Evolutionary conservation across 1,140 invertebrate genomes (phyloP).

Genomic region (Cryptotermes secundus): DNA sequence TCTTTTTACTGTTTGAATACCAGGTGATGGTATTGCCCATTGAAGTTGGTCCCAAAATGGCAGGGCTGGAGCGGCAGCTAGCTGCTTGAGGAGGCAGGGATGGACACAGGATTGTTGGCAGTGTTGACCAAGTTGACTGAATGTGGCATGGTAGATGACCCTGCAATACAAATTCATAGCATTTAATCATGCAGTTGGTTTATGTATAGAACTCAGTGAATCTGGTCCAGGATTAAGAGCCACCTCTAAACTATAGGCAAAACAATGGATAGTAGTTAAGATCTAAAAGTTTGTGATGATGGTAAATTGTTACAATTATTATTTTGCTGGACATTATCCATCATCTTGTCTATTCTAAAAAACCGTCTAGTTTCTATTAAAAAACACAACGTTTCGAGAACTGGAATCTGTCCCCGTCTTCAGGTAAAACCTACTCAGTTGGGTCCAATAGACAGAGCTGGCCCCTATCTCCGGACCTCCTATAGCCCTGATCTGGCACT

Average conservation of each 20-base stretch:
- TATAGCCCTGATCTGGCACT: too few relatives aligned
- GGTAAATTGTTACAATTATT: too few relatives aligned
- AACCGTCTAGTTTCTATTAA: too few relatives aligned
- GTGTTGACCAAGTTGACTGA: neutral
- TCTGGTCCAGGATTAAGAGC: neutral
- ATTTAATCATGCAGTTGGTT: neutral
- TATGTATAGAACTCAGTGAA: neutral
- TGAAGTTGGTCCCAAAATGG: slow-evolving; percentile 22
- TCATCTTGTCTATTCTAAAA: too few relatives aligned
- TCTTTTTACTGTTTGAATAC: neutral
- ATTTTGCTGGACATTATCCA: too few relatives aligned
- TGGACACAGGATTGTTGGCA: slow-evolving; percentile 2
- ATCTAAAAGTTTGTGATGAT: too few relatives aligned
- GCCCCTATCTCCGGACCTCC: too few relatives aligned
- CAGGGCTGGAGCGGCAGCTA: slow-evolving; percentile 19
- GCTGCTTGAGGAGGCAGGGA: slow-evolving; percentile 32
- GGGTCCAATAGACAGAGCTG: too few relatives aligned
- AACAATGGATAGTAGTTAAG: neutral
- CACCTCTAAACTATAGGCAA: neutral
- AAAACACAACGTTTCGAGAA: too few relatives aligned
- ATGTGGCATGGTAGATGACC: slow-evolving; percentile 26
- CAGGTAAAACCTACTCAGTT: too few relatives aligned
- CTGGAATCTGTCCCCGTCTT: too few relatives aligned
- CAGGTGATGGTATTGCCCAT: neutral
- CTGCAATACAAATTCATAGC: neutral